Evolutionary conservation across 2,113 vertebrate species (phyloP).

Genomic region (Asarcornis scutulata): DNA sequence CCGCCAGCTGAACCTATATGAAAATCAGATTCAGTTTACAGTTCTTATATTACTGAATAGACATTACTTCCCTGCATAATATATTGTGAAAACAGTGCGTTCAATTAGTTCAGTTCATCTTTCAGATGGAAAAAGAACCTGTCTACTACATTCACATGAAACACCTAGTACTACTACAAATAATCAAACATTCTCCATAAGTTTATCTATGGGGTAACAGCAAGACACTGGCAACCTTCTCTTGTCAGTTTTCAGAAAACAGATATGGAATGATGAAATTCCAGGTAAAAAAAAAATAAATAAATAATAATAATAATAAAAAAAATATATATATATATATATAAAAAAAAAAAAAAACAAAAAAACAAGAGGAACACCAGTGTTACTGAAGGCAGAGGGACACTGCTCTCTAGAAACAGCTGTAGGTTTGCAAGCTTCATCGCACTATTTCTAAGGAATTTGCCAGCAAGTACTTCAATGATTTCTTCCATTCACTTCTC

Average conservation of each 20-base stretch:
- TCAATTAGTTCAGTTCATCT: not conserved
- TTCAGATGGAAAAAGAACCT: not conserved
- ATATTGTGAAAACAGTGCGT: not conserved
- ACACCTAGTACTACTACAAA: not conserved
- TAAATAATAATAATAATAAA: no score
- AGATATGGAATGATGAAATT: not conserved
- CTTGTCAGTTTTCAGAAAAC: not conserved
- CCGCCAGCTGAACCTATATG: conserved; percentile 87
- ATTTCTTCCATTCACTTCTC: not conserved
- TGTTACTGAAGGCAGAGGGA: not conserved
- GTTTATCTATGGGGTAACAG: not conserved
- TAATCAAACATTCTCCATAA: not conserved
- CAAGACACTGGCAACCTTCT: not conserved
- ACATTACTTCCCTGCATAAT: not conserved
- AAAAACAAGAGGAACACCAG: not conserved
- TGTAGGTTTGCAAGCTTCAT: not conserved
- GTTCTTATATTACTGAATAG: not conserved
- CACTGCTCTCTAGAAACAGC: not conserved
- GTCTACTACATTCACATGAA: not conserved
- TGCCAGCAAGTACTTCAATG: not conserved
- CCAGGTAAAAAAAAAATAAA: not conserved
- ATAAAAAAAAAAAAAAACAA: not conserved
- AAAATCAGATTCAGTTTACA: conserved; percentile 13
- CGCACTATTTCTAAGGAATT: not conserved
- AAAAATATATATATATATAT: no score